Percentiles rank a stretch among this genome's conserved stretches.
These are phyloP conservation scores for Pterois miles DNA, from an alignment of 2,797 vertebrate genomes.

Conservation along the genomic window DNA sequence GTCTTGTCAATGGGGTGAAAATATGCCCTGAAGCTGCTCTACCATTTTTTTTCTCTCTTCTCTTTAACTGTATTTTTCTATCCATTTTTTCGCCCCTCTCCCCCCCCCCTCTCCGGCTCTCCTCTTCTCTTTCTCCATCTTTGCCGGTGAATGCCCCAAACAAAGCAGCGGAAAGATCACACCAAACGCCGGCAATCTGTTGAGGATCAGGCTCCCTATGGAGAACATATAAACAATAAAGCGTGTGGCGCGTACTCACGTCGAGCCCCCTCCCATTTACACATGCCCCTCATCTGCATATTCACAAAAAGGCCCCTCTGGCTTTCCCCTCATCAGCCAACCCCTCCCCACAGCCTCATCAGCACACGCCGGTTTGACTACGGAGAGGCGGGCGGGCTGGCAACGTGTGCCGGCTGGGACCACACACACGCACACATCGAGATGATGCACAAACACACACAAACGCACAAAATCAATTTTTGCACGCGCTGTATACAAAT, in stretches of 20 bases:
- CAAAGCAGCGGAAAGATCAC: conserved; percentile 85
- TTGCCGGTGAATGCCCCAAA: conserved; percentile 77
- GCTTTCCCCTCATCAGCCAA: conserved; percentile 83
- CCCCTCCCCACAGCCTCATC: conserved; percentile 82
- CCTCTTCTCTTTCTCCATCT: conserved; percentile 72
- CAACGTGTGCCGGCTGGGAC: conserved; percentile 73
- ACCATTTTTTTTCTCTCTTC: conserved; percentile 65
- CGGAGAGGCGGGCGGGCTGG: conserved; percentile 68
- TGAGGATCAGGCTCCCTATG: conserved; percentile 88
- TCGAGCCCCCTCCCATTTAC: conserved; percentile 87
- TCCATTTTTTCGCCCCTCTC: conserved; percentile 35
- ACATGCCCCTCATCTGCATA: conserved; percentile 86
- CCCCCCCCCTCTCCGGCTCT: conserved; percentile 55
- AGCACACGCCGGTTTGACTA: conserved; percentile 81
- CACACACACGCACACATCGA: conserved; percentile 67
- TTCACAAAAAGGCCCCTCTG: conserved; percentile 85
- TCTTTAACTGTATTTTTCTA: conserved; percentile 78
- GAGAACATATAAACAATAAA: conserved; percentile 88
- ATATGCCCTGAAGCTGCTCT: conserved; percentile 86
- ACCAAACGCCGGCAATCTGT: conserved; percentile 89
- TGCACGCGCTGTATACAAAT: conserved; percentile 71
- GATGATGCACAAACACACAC: conserved; percentile 59
- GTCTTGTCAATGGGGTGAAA: conserved; percentile 88
- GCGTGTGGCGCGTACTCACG: conserved; percentile 87
- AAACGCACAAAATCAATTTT: conserved; percentile 72